phyloP scores from a whole-genome alignment of 1,140 invertebrate genomes.

The Belonocnema kinseyi region DNA sequence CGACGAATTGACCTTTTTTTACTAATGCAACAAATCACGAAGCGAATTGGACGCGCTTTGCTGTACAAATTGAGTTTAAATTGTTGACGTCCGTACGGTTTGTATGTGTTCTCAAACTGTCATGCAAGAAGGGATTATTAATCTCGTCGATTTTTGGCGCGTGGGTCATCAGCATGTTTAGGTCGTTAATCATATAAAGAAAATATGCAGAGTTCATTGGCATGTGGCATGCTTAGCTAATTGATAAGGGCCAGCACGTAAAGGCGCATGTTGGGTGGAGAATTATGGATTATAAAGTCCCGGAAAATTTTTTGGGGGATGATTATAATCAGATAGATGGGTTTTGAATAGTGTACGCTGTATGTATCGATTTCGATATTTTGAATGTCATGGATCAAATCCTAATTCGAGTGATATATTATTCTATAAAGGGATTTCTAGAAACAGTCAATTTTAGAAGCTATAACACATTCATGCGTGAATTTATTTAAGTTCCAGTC shows the following conservation, averaged over 20 bases:
- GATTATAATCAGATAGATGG: background rate
- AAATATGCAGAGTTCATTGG: background rate
- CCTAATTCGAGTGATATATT: too few species aligned
- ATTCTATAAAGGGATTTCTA: too few species aligned
- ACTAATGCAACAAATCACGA: background rate
- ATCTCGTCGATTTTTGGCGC: background rate
- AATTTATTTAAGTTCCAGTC: too few species aligned
- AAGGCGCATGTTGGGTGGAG: background rate
- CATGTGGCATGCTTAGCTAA: background rate
- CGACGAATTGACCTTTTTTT: background rate
- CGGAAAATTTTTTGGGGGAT: too few species aligned
- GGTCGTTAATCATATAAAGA: background rate
- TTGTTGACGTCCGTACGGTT: background rate
- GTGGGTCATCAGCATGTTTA: constrained; percentile 1
- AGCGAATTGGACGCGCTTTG: background rate
- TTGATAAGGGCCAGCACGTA: background rate
- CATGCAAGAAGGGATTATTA: background rate
- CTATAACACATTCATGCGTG: too few species aligned
- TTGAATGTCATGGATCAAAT: too few species aligned
- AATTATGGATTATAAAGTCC: background rate
- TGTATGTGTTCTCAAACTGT: background rate
- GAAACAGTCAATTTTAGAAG: too few species aligned
- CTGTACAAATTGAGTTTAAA: background rate
- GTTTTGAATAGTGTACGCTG: background rate
- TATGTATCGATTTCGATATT: background rate